Evolutionary conservation across 2,797 vertebrate species (phyloP).

Genomic region (Bradypodion ventrale): DNA sequence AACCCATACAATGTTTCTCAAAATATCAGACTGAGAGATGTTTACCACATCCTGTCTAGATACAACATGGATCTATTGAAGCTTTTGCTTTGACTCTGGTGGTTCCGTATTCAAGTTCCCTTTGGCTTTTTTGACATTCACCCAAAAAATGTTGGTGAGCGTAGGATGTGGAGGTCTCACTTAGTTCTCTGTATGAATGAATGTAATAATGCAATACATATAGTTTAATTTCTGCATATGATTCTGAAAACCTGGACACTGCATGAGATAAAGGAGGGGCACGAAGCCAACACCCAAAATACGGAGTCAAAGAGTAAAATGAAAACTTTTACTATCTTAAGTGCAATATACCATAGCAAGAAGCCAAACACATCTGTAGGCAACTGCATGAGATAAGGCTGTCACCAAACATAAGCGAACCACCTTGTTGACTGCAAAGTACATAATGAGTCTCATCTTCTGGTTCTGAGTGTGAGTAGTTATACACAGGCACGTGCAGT

Average conservation of each 20-base stretch:
- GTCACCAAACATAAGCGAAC: too few relatives aligned
- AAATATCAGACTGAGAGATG: constrained; percentile 39
- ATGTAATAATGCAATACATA: not conserved
- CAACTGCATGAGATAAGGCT: too few relatives aligned
- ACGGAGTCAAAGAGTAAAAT: too few relatives aligned
- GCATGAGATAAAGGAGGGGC: too few relatives aligned
- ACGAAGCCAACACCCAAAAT: too few relatives aligned
- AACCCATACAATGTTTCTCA: constrained; percentile 51
- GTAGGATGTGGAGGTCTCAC: not conserved
- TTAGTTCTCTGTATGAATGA: not conserved
- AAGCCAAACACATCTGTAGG: too few relatives aligned
- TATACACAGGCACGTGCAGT: too few relatives aligned
- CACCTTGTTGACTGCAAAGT: too few relatives aligned
- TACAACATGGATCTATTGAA: constrained; percentile 15
- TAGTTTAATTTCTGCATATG: not conserved
- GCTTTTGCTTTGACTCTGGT: constrained; percentile 24
- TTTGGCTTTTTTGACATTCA: constrained; percentile 19
- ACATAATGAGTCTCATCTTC: too few relatives aligned
- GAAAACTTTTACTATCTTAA: too few relatives aligned
- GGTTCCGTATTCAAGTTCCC: constrained; percentile 18
- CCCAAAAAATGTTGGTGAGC: constrained; percentile 32
- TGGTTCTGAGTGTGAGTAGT: too few relatives aligned
- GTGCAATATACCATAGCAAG: too few relatives aligned
- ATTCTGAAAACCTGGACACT: not conserved
- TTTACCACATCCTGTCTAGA: constrained; percentile 62